phyloP scores from a whole-genome alignment of 2,113 vertebrate species.

The Nesoenas mayeri region DNA sequence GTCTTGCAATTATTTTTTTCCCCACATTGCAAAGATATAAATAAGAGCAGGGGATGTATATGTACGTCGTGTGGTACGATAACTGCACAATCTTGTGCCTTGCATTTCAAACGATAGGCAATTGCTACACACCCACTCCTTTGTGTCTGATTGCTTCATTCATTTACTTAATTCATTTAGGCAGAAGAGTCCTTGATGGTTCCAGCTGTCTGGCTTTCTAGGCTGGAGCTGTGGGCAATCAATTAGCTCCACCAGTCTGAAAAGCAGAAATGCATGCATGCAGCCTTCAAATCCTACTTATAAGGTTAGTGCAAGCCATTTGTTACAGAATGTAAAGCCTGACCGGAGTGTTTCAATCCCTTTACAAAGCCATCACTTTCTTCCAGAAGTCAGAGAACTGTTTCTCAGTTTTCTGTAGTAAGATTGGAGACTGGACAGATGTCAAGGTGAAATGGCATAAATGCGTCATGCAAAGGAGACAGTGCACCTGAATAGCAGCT shows the following conservation, averaged over 20 bases:
- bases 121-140: constrained; percentile 15
- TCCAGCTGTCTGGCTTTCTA: constrained; percentile 45
- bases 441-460: not conserved
- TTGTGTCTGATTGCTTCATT: constrained; percentile 58
- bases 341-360: not conserved
- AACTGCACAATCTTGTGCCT: constrained; percentile 28
- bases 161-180: constrained; percentile 56
- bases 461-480: not conserved
- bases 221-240: constrained; percentile 12
- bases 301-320: not conserved
- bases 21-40: not conserved
- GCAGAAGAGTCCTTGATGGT: constrained; percentile 34
- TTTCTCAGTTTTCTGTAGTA: not conserved
- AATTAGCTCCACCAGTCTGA: not conserved
- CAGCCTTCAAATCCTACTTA: not conserved
- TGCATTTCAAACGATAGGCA: constrained; percentile 31
- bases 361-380: not conserved
- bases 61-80: not conserved
- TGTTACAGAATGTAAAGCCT: not conserved
- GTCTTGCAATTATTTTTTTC: not conserved
- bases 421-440: not conserved
- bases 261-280: not conserved
- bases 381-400: not conserved
- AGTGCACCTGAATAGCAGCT: not conserved
- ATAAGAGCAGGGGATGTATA: not conserved